These are phyloP conservation scores for Aphidius ervi DNA, from an alignment of 1,140 invertebrate genomes.

Conservation along the genomic window DNA sequence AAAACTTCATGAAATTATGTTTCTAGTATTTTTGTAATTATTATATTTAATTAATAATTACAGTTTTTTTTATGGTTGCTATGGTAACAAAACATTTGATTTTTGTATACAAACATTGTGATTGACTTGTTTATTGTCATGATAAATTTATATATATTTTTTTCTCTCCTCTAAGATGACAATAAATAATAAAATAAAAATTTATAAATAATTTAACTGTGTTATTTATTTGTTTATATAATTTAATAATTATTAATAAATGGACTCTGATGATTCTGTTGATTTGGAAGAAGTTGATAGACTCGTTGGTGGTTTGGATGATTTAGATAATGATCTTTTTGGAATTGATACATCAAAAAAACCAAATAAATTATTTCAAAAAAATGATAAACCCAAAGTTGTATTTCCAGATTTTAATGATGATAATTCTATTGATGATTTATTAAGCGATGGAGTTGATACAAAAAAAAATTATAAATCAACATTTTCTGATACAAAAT, in stretches of 20 bases:
- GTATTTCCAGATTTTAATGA: conserved; percentile 32
- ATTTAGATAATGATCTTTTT: conserved; percentile 28
- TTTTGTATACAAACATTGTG: conserved; percentile 14
- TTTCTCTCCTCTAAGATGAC: background rate
- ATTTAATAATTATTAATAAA: conserved; percentile 6
- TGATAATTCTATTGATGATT: conserved; percentile 33
- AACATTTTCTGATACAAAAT: conserved; percentile 6
- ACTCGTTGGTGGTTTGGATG: conserved; percentile 27
- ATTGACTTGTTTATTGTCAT: no score
- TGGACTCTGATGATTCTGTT: conserved; percentile 20
- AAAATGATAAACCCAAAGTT: conserved; percentile 23
- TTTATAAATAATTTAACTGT: background rate
- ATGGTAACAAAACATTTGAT: conserved; percentile 16
- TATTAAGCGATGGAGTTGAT: conserved; percentile 32
- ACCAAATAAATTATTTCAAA: background rate
- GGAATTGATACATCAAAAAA: conserved; percentile 15
- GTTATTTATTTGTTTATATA: background rate
- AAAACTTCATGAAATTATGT: no score
- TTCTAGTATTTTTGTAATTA: no score
- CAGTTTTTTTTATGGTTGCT: conserved; percentile 1
- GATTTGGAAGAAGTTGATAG: conserved; percentile 21
- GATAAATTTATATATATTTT: background rate
- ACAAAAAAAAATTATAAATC: conserved; percentile 24
- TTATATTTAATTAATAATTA: no score
- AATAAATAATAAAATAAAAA: background rate